Conservation (phyloP, 1,140 invertebrate species). For the Lasioglossum baleicum region DNA sequence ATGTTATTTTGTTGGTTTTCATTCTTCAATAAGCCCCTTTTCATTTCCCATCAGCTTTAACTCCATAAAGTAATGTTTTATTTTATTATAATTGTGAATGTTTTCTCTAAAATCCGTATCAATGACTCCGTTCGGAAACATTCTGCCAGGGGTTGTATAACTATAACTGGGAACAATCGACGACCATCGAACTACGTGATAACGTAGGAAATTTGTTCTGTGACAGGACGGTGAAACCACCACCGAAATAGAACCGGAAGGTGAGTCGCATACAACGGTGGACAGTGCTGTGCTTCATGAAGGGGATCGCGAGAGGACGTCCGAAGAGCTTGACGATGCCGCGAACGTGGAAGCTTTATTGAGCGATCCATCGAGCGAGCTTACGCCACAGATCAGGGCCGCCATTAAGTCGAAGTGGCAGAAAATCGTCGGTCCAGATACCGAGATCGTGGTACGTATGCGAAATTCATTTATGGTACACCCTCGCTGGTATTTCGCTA, state of each 20-base stretch:
- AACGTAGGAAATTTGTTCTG: not conserved
- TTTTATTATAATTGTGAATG: too few species aligned
- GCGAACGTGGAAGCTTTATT: constrained; percentile 79
- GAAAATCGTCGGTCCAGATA: constrained; percentile 89
- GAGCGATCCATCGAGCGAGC: constrained; percentile 80
- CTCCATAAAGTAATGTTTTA: too few species aligned
- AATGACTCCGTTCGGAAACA: too few species aligned
- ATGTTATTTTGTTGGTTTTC: too few species aligned
- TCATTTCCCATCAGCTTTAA: too few species aligned
- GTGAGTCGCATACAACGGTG: constrained; percentile 83
- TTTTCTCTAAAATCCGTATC: too few species aligned
- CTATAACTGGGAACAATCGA: not conserved
- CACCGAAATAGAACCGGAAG: constrained; percentile 85
- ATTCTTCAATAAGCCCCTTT: too few species aligned
- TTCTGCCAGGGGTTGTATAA: too few species aligned
- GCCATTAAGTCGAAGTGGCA: constrained; percentile 92
- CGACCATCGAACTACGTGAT: not conserved
- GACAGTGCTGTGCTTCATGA: constrained; percentile 83
- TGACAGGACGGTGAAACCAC: constrained; percentile 80
- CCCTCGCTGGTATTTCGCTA: too few species aligned
- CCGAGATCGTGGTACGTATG: constrained; percentile 88
- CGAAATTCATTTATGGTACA: not conserved
- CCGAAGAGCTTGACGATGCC: constrained; percentile 82
- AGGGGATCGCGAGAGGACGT: constrained; percentile 75
- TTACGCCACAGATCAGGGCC: constrained; percentile 86